Percentiles rank a stretch among this genome's conserved stretches.
Conservation (phyloP, 2,113 vertebrate genomes). For the Psephotus haematonotus region DNA sequence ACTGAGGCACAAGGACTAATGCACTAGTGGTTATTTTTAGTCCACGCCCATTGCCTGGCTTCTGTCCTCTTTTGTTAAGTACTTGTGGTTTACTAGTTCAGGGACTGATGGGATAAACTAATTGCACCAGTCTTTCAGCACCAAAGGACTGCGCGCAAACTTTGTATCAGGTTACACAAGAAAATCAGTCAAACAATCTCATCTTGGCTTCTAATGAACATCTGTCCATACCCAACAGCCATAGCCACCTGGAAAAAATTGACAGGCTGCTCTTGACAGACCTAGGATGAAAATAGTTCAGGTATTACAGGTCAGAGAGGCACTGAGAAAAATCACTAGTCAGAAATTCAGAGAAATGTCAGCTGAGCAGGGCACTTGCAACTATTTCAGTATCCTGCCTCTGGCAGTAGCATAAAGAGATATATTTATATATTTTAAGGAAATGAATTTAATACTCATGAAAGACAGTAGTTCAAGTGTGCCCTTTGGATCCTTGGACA, state of each 20-base stretch:
- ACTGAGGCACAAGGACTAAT: neutral
- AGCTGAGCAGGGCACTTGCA: neutral
- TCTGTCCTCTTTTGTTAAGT: neutral
- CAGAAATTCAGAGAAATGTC: neutral
- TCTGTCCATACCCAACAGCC: neutral
- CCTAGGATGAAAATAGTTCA: neutral
- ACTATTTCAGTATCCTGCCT: conserved; percentile 39
- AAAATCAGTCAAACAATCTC: neutral
- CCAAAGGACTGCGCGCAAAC: neutral
- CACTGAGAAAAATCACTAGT: neutral
- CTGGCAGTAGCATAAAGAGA: neutral
- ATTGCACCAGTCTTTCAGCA: neutral
- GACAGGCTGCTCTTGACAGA: neutral
- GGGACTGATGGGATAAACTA: neutral
- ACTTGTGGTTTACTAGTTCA: neutral
- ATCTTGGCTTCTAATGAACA: conserved; percentile 8
- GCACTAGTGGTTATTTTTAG: neutral
- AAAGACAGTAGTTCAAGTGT: neutral
- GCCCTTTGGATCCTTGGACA: neutral
- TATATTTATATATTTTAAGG: neutral
- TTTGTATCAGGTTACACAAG: neutral
- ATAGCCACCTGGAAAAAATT: neutral
- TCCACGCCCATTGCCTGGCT: neutral
- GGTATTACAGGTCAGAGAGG: neutral
- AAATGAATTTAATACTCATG: conserved; percentile 18